Base-by-base conservation (phyloP, 2,113 vertebrate species). In the Caranx melampygus region DNA sequence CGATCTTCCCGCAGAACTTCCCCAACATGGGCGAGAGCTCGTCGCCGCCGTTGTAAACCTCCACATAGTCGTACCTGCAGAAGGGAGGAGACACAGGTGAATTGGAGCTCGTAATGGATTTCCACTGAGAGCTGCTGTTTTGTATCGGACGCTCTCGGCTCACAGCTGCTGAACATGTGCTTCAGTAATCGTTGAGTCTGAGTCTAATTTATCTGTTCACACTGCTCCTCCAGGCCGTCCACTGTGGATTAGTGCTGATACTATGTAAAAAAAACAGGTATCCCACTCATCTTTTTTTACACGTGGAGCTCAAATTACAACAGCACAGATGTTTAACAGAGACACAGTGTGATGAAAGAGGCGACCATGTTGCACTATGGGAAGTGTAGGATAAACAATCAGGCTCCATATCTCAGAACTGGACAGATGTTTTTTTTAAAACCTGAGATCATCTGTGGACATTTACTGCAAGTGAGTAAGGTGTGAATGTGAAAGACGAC, bases 1-100 rank as follows among this genome's bases (percentile, higher is more conserved):
- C 98, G 40, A 99, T 99, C 92, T 98, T 99, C 72, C 98, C 98
- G 67, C 98, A 99, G 82, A 96, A 98, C 93, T 99, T 99, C 16
- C 98, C 98, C 94, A 97, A 86, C 85, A 95, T 90, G 74, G 89
- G 55, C 84, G 96, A 75, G 76, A 91, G 18, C 72, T 98, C 96
- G 61, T 96, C 96, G 1, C 96, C 94, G 37, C 97, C 98, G 65
- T 99, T 97, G 78, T 96, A 96, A 67, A 99, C 97, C 91, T 99
- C 98, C 93, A 99, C 97, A 0, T 96, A 99, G 94, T 99, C 98
- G 70, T 99, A 99, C 95, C 98, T 99, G 88, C 1, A 49, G 67
- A 55, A 34, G 66, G 6, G 66, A 82, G 55, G 5, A 77, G 37
- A 63, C 0, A 14, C 11, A 26, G 31, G 64, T 51, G 42, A 64